Evolutionary conservation across 2,113 vertebrate genomes (phyloP), one percentile per base, ranked within the genome.

Genomic region (Apus apus): DNA sequence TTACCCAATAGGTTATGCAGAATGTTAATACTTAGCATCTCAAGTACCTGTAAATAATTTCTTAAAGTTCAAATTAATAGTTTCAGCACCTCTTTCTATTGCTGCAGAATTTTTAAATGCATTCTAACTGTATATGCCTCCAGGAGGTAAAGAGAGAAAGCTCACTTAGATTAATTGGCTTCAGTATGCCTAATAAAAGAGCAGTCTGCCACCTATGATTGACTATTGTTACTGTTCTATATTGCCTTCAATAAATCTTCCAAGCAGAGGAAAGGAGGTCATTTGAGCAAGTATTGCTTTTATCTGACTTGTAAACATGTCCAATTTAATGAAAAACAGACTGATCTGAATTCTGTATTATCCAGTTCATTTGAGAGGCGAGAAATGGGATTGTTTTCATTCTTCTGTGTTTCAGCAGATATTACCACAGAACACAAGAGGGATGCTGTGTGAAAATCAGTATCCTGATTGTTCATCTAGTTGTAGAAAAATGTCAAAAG

Each of bases 221-320:
- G 87, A 91, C 92, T 74, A 53, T 88, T 90, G 72, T 93, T 91
- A 48, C 53, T 68, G 67, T 87, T 77, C 87, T 95, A 57, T 79
- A 57, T 85, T 93, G 67, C 64, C 60, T 88, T 93, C 90, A 82
- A 61, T 96, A 93, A 89, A 95, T 91, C 94, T 96, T 97, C 80
- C 64, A 29, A 93, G 34, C 38, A 43, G 46, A 62, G 25, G 73
- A 56, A 79, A 87, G 16, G 56, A 84, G 79, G 87, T 88, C 50
- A 54, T 94, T 94, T 94, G 66, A 88, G 66, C 32, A 53, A 85
- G 27, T 70, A 84, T 58, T 88, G 72, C 65, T 71, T 94, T 79
- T 43, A 53, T 88, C 78, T 87, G 36, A 79, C 60, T 87, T 95
- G 78, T 79, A 94, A 95, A 96, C 84, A 74, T 75, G 53, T 65